Percentiles rank a stretch among this genome's conserved stretches.
phyloP scores from a whole-genome alignment of 2,797 vertebrate species.

The Acanthurus lineatus region DNA sequence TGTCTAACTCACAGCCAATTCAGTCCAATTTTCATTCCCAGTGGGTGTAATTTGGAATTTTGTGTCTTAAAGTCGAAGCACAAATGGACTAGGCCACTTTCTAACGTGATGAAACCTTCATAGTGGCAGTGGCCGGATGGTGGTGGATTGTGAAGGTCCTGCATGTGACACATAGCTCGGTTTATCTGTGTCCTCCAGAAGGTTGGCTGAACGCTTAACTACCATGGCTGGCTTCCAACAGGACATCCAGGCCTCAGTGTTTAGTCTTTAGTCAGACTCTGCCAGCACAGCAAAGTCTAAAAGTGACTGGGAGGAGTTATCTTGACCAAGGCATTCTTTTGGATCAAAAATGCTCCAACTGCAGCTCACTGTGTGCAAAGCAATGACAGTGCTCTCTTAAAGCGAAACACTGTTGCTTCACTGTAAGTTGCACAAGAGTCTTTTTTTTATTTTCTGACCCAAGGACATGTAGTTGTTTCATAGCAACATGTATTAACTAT shows the following conservation, averaged over 20 bases:
- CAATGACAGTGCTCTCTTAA: slow-evolving; percentile 23
- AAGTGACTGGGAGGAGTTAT: slow-evolving; percentile 43
- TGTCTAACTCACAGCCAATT: neutral
- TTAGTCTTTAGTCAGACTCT: slow-evolving; percentile 46
- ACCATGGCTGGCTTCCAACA: slow-evolving; percentile 60
- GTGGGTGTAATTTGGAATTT: neutral
- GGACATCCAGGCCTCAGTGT: slow-evolving; percentile 55
- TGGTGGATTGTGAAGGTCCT: slow-evolving; percentile 21
- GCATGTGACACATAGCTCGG: slow-evolving; percentile 29
- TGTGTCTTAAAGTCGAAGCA: slow-evolving; percentile 2
- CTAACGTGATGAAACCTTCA: slow-evolving; percentile 25
- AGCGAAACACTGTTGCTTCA: slow-evolving; percentile 29
- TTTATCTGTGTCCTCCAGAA: slow-evolving; percentile 72
- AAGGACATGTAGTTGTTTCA: slow-evolving; percentile 14
- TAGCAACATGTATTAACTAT: neutral
- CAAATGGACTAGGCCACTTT: slow-evolving; percentile 9
- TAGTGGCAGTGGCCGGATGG: slow-evolving; percentile 1
- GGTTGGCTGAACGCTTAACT: slow-evolving; percentile 23
- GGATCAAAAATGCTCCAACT: slow-evolving; percentile 44
- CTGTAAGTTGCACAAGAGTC: slow-evolving; percentile 27
- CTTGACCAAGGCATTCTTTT: slow-evolving; percentile 26
- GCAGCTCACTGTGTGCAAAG: slow-evolving; percentile 29
- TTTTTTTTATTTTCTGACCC: slow-evolving; percentile 38
- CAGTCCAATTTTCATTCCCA: neutral
- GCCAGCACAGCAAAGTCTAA: slow-evolving; percentile 53